Percentiles rank a stretch among this genome's conserved stretches.
Conservation (phyloP, 1,140 invertebrate species). For the Zaprionus tsacasi region DNA sequence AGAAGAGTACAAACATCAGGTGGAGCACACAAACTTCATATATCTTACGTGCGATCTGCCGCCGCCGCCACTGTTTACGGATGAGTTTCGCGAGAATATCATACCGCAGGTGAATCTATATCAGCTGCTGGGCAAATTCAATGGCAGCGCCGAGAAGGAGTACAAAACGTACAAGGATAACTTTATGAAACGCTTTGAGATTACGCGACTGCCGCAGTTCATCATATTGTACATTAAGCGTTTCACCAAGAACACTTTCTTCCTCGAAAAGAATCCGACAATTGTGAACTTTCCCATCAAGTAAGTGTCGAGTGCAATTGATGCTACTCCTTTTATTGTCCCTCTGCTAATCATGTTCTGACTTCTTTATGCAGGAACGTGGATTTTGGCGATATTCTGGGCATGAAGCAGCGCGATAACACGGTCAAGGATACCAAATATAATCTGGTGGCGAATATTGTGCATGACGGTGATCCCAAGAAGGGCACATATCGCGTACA, state of each 20-base stretch:
- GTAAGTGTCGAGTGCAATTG: slow-evolving; percentile 87
- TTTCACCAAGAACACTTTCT: slow-evolving; percentile 99
- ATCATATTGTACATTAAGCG: slow-evolving; percentile 98
- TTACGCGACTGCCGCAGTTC: slow-evolving; percentile 97
- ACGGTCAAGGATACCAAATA: slow-evolving; percentile 93
- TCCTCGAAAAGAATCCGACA: slow-evolving; percentile 99
- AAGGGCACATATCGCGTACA: slow-evolving; percentile 98
- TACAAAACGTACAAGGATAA: slow-evolving; percentile 99
- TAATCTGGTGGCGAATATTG: slow-evolving; percentile 98
- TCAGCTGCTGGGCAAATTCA: slow-evolving; percentile 97
- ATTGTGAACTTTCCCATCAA: slow-evolving; percentile 99
- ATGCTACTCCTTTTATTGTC: no score
- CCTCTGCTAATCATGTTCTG: neutral
- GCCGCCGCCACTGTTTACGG: slow-evolving; percentile 97
- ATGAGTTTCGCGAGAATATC: slow-evolving; percentile 98
- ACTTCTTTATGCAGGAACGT: slow-evolving; percentile 89
- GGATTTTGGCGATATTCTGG: slow-evolving; percentile 98
- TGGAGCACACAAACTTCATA: slow-evolving; percentile 95
- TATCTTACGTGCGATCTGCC: slow-evolving; percentile 99
- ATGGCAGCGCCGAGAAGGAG: slow-evolving; percentile 97
- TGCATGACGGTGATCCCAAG: slow-evolving; percentile 98
- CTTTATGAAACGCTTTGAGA: slow-evolving; percentile 98
- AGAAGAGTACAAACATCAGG: slow-evolving; percentile 94
- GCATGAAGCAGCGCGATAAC: slow-evolving; percentile 91
- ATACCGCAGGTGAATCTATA: slow-evolving; percentile 99